A percentile compares a stretch with the other conserved stretches of the same genome.
phyloP scores from a whole-genome alignment of 2,888 invertebrate species.

The Gortyna flavago region DNA sequence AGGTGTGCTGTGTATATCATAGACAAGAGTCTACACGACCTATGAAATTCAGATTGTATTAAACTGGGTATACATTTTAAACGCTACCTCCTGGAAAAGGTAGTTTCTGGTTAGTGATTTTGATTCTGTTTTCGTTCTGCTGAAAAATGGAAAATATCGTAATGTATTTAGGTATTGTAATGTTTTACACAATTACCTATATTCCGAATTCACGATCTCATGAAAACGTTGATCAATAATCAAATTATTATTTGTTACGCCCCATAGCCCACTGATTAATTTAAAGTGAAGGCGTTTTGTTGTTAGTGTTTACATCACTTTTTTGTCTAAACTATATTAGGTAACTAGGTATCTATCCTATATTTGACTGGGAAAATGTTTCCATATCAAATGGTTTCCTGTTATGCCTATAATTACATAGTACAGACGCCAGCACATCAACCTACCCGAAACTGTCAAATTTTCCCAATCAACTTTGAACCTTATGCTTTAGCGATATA shows the following conservation, averaged over 20 bases:
- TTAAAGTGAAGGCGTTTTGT: neutral
- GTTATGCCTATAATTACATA: too few species aligned
- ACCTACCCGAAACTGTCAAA: too few species aligned
- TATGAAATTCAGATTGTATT: slow-evolving; percentile 66
- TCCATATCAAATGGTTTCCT: too few species aligned
- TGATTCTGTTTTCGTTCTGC: slow-evolving; percentile 3
- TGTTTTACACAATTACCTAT: neutral
- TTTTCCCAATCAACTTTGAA: too few species aligned
- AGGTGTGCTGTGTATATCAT: slow-evolving; percentile 76
- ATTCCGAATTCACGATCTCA: neutral
- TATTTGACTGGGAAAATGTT: too few species aligned
- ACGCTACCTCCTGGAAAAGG: neutral
- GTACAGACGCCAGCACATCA: too few species aligned
- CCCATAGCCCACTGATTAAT: neutral
- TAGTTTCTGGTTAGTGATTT: slow-evolving; percentile 2
- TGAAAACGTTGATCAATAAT: neutral
- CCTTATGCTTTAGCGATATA: too few species aligned
- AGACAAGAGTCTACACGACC: slow-evolving; percentile 51
- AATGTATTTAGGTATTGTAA: neutral
- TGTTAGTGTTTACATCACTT: neutral
- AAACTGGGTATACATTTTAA: slow-evolving; percentile 39
- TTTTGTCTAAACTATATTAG: neutral
- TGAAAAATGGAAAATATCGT: neutral
- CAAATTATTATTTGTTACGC: neutral
- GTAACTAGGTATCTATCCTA: too few species aligned